These are phyloP conservation scores for Oryzias javanicus DNA, from an alignment of 2,113 vertebrate genomes.

Conservation along the genomic window DNA sequence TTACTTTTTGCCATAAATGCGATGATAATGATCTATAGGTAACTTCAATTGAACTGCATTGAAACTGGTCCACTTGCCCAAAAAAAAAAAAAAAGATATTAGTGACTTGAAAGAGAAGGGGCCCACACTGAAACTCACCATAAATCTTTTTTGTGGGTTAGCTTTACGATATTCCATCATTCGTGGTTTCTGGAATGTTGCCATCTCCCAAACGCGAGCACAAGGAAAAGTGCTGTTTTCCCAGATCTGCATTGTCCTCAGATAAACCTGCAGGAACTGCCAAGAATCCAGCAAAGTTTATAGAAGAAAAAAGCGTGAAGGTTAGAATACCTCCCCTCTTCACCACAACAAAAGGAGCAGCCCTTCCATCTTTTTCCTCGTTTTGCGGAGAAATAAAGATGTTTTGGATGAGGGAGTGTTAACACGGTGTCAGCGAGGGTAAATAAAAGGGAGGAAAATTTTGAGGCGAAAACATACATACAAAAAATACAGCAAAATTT, in stretches of 20 bases:
- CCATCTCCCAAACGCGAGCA: slow-evolving; percentile 72
- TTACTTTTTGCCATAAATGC: too few species aligned
- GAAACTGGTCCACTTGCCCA: slow-evolving; percentile 43
- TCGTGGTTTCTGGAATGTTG: slow-evolving; percentile 68
- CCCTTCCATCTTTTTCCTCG: slow-evolving; percentile 52
- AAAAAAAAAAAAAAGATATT: slow-evolving; percentile 39
- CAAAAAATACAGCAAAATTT: not conserved
- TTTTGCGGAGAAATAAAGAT: slow-evolving; percentile 40
- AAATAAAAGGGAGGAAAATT: slow-evolving; percentile 4
- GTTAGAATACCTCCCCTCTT: slow-evolving; percentile 65
- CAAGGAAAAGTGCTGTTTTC: slow-evolving; percentile 64
- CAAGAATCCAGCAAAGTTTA: slow-evolving; percentile 74
- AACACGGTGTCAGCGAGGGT: slow-evolving; percentile 36
- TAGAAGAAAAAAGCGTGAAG: slow-evolving; percentile 70
- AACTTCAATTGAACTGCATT: too few species aligned
- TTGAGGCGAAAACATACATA: slow-evolving; percentile 3
- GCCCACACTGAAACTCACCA: slow-evolving; percentile 52
- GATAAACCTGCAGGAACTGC: slow-evolving; percentile 71
- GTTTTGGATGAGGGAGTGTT: slow-evolving; percentile 47
- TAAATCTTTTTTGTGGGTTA: slow-evolving; percentile 58
- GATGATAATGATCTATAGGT: too few species aligned
- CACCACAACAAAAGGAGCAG: slow-evolving; percentile 45
- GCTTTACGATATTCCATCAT: slow-evolving; percentile 66
- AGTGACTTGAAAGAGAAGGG: slow-evolving; percentile 55
- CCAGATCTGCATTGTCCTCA: slow-evolving; percentile 74